Percentiles rank a stretch among this genome's conserved stretches.
Conservation (phyloP, 2,797 vertebrate genomes). For the Babyrousa celebensis region DNA sequence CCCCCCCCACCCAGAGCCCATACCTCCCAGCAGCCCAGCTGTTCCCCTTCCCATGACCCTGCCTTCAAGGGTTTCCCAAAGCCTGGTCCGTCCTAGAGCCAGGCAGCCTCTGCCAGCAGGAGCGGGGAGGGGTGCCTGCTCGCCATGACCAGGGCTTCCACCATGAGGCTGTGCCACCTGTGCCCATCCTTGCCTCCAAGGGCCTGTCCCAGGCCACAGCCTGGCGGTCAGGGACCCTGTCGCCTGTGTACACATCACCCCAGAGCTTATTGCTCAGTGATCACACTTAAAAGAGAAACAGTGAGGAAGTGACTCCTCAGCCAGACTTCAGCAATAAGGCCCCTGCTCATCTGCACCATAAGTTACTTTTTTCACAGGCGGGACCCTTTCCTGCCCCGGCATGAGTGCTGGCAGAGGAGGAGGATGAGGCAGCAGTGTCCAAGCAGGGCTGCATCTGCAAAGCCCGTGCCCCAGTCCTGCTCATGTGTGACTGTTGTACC, state of each 20-base stretch:
- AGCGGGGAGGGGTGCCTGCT: no score
- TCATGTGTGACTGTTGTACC: background rate
- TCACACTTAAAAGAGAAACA: background rate
- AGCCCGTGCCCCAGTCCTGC: background rate
- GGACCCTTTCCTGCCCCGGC: background rate
- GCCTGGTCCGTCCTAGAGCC: background rate
- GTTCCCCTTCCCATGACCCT: background rate
- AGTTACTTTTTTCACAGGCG: background rate
- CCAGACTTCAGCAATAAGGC: background rate
- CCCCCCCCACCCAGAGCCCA: background rate
- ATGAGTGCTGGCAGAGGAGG: background rate
- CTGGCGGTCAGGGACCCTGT: background rate
- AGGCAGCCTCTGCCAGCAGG: background rate
- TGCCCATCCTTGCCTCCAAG: background rate
- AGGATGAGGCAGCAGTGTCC: background rate
- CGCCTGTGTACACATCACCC: background rate
- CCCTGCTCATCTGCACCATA: background rate
- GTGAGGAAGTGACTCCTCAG: background rate
- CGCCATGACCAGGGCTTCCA: background rate
- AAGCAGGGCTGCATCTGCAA: background rate
- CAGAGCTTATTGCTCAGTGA: background rate
- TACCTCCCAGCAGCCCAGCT: background rate
- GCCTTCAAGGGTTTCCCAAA: background rate
- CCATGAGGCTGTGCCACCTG: background rate
- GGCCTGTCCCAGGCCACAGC: rapidly evolving